Conservation (phyloP, 2,888 invertebrate species). For the Amiota communis region DNA sequence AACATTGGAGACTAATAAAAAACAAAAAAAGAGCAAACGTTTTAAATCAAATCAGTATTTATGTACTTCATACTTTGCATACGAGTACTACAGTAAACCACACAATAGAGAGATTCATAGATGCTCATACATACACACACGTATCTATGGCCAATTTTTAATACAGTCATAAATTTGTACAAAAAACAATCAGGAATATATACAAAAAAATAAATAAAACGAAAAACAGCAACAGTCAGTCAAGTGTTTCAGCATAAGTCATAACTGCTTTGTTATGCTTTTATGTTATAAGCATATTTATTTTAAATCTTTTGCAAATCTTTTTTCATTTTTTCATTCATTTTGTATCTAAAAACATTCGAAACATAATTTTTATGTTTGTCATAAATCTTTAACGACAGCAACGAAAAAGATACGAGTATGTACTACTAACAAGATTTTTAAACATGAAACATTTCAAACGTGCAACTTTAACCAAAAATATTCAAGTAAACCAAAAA, state of each 20-base stretch:
- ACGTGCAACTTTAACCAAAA: neutral
- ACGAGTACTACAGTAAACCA: no score
- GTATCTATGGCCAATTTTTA: neutral
- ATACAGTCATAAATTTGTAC: slow-evolving; percentile 12
- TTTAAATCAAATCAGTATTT: slow-evolving; percentile 8
- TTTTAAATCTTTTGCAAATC: slow-evolving; percentile 10
- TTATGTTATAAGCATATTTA: neutral
- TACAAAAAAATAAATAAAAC: no score
- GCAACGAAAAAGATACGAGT: neutral
- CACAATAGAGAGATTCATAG: no score
- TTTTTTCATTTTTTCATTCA: no score
- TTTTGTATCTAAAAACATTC: neutral
- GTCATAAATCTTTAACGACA: slow-evolving; percentile 28
- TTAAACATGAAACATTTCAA: slow-evolving; percentile 8
- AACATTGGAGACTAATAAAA: neutral
- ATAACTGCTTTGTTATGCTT: slow-evolving; percentile 10
- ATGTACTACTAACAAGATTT: neutral
- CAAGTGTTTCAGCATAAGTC: neutral
- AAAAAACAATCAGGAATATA: neutral
- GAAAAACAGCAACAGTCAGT: no score
- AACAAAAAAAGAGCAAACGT: neutral
- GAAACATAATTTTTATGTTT: slow-evolving; percentile 9
- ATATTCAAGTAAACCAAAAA: neutral
- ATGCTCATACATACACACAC: no score
- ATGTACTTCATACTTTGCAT: neutral